Evolutionary conservation across 2,113 vertebrate genomes (phyloP), one percentile per base, ranked within the genome.

Genomic region (Odontesthes bonariensis): DNA sequence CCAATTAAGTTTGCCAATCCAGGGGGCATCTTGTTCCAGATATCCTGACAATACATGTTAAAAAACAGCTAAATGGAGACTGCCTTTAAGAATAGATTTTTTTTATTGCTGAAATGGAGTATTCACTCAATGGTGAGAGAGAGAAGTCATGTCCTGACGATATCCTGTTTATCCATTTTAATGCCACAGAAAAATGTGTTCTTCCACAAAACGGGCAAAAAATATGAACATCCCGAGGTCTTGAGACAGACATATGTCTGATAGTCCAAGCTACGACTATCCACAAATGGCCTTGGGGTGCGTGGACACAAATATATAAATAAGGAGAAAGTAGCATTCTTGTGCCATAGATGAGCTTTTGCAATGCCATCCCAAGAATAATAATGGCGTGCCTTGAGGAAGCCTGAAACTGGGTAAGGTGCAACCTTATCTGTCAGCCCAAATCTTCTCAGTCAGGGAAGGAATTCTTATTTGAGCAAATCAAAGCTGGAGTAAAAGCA

Each of bases 321-420:
- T 83, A 44, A 72, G 67, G 17, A 27, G 46, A 73, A 65, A 60
- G 54, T 71, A 49, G 60, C 64, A 87, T 78, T 71, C 11, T 27
- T 59, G 59, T 82, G 73, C 73, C 73, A 81, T 59, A 71, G 54
- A 58, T 79, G 75, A 69, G 62, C 83, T 76, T 72, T 46, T 87
- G 76, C 88, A 79, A 86, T 88, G 82, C 81, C 75, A 65, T 80
- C 53, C 57, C 53, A 77, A 75, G 73, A 88, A 86, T 85, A 85
- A 81, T 71, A 79, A 60, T 6, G 20, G 38, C 4, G 4, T 10
- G 87, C 83, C 79, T 71, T 62, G 42, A 89, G 85, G 81, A 67
- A 22, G 62, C 58, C 72, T 38, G 66, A 79, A 73, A 83, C 59
- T 54, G 55, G 31, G n/a, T n/a, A 64, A 76, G 73, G 77, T 82